Percentiles rank a stretch among this genome's conserved stretches.
phyloP scores from a whole-genome alignment of 2,888 invertebrate species.

The Ectemnius lituratus region DNA sequence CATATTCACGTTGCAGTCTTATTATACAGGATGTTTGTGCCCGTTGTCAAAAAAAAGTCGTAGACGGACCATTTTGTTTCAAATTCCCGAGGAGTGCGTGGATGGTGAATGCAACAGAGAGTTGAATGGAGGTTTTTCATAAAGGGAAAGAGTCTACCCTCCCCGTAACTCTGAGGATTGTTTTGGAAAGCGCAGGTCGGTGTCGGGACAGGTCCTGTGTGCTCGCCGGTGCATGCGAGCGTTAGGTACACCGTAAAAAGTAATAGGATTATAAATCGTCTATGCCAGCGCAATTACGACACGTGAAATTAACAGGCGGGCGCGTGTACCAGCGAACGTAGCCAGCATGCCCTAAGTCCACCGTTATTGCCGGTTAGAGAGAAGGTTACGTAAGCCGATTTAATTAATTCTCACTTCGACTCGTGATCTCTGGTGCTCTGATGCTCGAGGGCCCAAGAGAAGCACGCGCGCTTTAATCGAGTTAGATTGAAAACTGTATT shows the following conservation, averaged over 20 bases:
- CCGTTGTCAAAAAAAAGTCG: too few relatives aligned
- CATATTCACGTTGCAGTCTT: too few relatives aligned
- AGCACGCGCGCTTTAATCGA: slow-evolving; percentile 28
- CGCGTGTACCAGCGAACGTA: neutral
- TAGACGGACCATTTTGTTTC: too few relatives aligned
- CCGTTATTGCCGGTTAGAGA: slow-evolving; percentile 1
- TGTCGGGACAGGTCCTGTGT: neutral
- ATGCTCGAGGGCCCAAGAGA: neutral
- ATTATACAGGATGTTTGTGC: too few relatives aligned
- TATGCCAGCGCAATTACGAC: slow-evolving; percentile 10
- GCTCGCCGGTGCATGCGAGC: slow-evolving; percentile 1
- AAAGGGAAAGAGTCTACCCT: too few relatives aligned
- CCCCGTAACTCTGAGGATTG: too few relatives aligned
- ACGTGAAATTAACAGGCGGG: slow-evolving; percentile 24
- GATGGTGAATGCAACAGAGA: too few relatives aligned
- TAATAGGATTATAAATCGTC: slow-evolving; percentile 9
- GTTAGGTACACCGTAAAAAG: slow-evolving; percentile 1
- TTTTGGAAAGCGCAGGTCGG: too few relatives aligned
- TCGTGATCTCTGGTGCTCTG: slow-evolving; percentile 1
- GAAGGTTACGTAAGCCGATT: slow-evolving; percentile 26
- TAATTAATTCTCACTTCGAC: slow-evolving; percentile 34
- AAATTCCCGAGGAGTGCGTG: too few relatives aligned
- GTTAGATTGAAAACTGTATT: slow-evolving; percentile 45
- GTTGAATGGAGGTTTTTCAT: too few relatives aligned
- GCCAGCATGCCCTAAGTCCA: neutral